Evolutionary conservation across 2,113 vertebrate species (phyloP).

Genomic region (Psettodes erumei): DNA sequence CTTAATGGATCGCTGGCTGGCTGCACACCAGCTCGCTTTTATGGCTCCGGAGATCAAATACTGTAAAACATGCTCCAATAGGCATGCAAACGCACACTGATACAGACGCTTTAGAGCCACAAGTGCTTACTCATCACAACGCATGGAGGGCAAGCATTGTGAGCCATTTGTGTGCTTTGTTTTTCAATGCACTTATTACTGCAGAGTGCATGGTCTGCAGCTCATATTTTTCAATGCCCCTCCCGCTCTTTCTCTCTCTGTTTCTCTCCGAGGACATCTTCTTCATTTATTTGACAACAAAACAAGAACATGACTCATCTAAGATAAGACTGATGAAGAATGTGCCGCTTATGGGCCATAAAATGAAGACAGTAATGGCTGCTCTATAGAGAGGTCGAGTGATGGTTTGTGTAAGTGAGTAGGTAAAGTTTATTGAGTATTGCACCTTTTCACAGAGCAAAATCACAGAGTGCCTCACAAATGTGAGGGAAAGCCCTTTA

Average conservation of each 20-base stretch:
- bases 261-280: conserved; percentile 13
- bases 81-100: conserved; percentile 50
- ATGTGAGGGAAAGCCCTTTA: conserved; percentile 43
- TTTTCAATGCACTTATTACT: conserved; percentile 53
- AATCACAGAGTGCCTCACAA: too few relatives aligned
- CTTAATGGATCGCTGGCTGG: conserved; percentile 62
- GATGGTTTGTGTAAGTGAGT: conserved; percentile 16
- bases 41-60: conserved; percentile 64
- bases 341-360: conserved; percentile 47
- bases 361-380: conserved; percentile 47
- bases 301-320: conserved; percentile 53
- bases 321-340: conserved; percentile 49
- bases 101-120: conserved; percentile 45
- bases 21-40: conserved; percentile 60
- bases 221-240: conserved; percentile 17
- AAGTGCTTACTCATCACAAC: conserved; percentile 69
- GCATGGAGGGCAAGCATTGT: conserved; percentile 8
- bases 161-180: conserved; percentile 59
- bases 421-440: too few relatives aligned
- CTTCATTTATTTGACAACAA: conserved; percentile 59
- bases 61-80: conserved; percentile 54
- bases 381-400: conserved; percentile 37
- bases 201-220: conserved; percentile 23
- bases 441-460: too few relatives aligned
- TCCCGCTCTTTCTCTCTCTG: background rate